A percentile compares a stretch with the other conserved stretches of the same genome.
Conservation (phyloP, 2,888 invertebrate species). For the Caenorhabditis plicata region DNA sequence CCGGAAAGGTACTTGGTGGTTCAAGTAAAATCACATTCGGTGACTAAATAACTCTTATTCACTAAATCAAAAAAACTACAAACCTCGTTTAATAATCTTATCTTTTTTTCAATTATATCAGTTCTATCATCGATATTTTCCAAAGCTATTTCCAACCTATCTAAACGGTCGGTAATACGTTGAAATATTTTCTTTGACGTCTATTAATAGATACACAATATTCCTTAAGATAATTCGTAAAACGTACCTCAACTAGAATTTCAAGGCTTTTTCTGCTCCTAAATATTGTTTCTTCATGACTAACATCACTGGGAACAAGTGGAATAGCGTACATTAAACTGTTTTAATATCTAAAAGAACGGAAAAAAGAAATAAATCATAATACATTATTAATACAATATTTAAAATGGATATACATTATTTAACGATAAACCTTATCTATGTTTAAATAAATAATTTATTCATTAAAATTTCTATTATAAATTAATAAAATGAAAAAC, state of each 20-base stretch:
- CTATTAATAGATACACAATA: conserved; percentile 2
- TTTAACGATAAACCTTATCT: too few relatives aligned
- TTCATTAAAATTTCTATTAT: too few relatives aligned
- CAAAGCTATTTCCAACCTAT: neutral
- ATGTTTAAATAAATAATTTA: too few relatives aligned
- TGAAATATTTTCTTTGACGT: conserved; percentile 25
- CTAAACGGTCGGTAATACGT: conserved; percentile 8
- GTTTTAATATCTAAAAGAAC: neutral
- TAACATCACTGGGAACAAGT: conserved; percentile 36
- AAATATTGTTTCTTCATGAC: conserved; percentile 39
- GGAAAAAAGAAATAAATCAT: neutral
- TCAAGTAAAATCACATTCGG: conserved; percentile 8
- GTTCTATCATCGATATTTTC: conserved; percentile 10
- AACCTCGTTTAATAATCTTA: conserved; percentile 15
- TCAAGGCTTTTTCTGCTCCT: conserved; percentile 25
- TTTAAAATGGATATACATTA: too few relatives aligned
- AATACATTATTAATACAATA: too few relatives aligned
- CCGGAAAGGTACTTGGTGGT: neutral
- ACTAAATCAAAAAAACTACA: neutral
- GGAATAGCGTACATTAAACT: conserved; percentile 35
- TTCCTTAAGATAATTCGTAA: neutral
- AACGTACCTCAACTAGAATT: conserved; percentile 17
- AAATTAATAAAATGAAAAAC: conserved; percentile 1
- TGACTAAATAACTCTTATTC: conserved; percentile 4
- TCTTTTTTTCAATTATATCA: conserved; percentile 13